A percentile compares a stretch with the other conserved stretches of the same genome.
These are phyloP conservation scores for Graptemys geographica DNA, from an alignment of 2,797 vertebrate genomes.

Conservation along the genomic window DNA sequence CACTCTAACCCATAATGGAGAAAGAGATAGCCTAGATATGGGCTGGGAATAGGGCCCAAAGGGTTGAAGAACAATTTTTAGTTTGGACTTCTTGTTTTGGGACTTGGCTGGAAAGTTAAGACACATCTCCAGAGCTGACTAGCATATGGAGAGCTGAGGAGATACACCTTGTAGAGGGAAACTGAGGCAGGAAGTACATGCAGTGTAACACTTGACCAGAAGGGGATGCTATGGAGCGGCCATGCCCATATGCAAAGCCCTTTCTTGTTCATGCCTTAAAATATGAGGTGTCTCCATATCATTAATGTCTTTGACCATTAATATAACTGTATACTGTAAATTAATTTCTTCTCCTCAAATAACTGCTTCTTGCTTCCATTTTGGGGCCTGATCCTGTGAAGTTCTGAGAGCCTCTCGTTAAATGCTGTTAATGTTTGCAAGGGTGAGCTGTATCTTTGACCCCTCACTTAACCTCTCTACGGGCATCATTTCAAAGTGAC, in stretches of 20 bases:
- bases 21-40: neutral
- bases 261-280: neutral
- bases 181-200: neutral
- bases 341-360: neutral
- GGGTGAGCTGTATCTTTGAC: neutral
- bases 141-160: neutral
- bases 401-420: neutral
- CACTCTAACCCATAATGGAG: neutral
- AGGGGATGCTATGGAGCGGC: neutral
- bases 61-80: neutral
- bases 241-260: neutral
- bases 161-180: neutral
- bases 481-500: neutral
- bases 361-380: neutral
- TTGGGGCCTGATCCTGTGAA: neutral
- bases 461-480: neutral
- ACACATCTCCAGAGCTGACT: neutral
- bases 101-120: neutral
- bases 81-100: neutral
- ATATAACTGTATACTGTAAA: neutral
- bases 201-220: neutral
- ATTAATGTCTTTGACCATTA: neutral
- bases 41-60: neutral
- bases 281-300: neutral
- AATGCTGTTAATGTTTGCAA: neutral